Conservation (phyloP, 2,888 invertebrate genomes). For the Melinaea menophilus region DNA sequence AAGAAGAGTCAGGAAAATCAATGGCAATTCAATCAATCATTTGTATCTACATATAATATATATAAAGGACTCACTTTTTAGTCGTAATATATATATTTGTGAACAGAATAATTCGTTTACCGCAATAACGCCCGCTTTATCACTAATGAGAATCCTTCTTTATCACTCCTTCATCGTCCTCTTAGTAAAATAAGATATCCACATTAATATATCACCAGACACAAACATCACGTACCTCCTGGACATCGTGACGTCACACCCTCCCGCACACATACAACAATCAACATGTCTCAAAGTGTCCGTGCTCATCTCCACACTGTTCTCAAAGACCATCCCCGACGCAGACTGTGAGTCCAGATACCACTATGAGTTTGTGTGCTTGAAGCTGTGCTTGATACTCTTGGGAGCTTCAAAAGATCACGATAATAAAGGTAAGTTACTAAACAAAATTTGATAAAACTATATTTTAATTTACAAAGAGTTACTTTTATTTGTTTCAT, state of each 20-base stretch:
- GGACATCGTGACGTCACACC: conserved; percentile 52
- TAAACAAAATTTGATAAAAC: neutral
- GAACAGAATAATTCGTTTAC: too few relatives aligned
- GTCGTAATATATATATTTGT: too few relatives aligned
- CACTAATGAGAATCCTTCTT: neutral
- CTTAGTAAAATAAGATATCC: conserved; percentile 34
- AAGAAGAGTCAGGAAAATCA: too few relatives aligned
- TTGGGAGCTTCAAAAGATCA: conserved; percentile 51
- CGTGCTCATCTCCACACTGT: conserved; percentile 56
- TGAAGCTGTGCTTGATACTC: conserved; percentile 58
- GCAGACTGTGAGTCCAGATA: conserved; percentile 34
- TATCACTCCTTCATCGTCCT: neutral
- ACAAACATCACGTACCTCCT: conserved; percentile 58
- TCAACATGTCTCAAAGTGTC: conserved; percentile 52
- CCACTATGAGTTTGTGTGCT: conserved; percentile 57
- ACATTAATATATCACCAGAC: conserved; percentile 45
- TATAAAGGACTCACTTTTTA: too few relatives aligned
- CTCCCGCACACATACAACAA: conserved; percentile 51
- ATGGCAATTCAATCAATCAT: too few relatives aligned
- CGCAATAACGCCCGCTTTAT: too few relatives aligned
- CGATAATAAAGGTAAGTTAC: conserved; percentile 56
- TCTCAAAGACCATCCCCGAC: conserved; percentile 47
- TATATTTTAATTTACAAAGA: neutral
- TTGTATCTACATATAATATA: too few relatives aligned
- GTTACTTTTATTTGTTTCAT: too few relatives aligned